Evolutionary conservation across 2,797 vertebrate genomes (phyloP).

Genomic region (Mus minutoides): DNA sequence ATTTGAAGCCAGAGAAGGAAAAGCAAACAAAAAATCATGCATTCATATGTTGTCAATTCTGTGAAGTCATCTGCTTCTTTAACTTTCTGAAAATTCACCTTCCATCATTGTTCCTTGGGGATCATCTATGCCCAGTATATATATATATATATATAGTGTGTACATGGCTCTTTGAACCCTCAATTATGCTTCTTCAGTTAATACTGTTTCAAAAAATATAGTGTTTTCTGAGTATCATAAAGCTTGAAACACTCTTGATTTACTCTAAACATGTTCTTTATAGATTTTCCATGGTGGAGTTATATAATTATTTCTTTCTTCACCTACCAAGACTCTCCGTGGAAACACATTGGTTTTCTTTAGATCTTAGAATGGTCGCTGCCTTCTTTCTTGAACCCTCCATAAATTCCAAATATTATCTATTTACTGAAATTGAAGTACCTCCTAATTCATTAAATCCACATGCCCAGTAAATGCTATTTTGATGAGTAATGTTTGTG

Average conservation of each 20-base stretch:
- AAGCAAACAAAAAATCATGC: slow-evolving; percentile 36
- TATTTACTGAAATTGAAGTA: neutral
- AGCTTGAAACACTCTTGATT: neutral
- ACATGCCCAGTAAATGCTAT: neutral
- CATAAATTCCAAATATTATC: neutral
- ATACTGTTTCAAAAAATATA: neutral
- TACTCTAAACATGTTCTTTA: neutral
- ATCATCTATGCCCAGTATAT: neutral
- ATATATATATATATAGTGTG: neutral
- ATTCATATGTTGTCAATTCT: slow-evolving; percentile 23
- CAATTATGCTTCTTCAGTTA: neutral
- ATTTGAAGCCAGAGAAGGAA: slow-evolving; percentile 14
- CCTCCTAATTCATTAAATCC: neutral
- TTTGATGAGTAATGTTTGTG: neutral
- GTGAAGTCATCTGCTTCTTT: neutral
- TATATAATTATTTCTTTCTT: neutral
- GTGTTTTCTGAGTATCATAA: slow-evolving; percentile 6
- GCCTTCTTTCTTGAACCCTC: neutral
- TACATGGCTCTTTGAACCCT: neutral
- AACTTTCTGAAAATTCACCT: neutral
- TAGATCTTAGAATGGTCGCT: neutral
- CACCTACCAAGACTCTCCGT: neutral
- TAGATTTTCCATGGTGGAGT: neutral
- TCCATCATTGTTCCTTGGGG: neutral
- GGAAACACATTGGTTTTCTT: neutral